Evolutionary conservation across 1,140 invertebrate species (phyloP), one percentile per base, ranked within the genome.

Genomic region (Xylocopa sonorina): DNA sequence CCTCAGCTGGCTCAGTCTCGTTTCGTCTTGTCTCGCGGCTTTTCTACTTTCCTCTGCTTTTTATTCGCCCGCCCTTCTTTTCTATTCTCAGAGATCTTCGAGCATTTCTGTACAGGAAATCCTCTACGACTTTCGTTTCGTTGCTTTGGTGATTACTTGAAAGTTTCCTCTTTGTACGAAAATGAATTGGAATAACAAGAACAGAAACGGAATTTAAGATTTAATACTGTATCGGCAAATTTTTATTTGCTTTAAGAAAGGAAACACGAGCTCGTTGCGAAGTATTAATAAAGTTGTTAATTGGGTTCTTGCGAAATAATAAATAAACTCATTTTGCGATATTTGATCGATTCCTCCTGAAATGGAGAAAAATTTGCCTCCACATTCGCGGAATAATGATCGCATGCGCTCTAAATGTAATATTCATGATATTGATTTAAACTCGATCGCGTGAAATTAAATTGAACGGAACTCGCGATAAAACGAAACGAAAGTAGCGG

Each of bases 1-100:
- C 83, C 84, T 78, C 63, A 66, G 53, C 60, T 81, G 34, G 64
- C 72, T 71, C 64, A 66, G 67, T 73, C 81, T 80, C 60, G 80
- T 76, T 75, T 55, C 41, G 53, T 64, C 29, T 67, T 63, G 50
- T 80, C 78, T 57, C 38, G 50, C 24, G n/a, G 34, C 38, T 79
- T 84, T 78, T 71, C 24, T 24, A 41, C 62, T 16, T 75, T 60
- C 48, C 55, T 27, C 29, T 38, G 55, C 32, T 71, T 67, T 73
- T 14, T 58, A 51, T 55, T 66, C 48, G 10, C 71, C 64, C 3
- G 1, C 51, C 58, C 46, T 34, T 24, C 16, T 0, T 16, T 14
- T 18, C 24, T 32, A 0, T 41, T 55, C 14, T 6, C 43, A 29
- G 18, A 29, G 9, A 6, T 34, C 34, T 62, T 46, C 62, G 63